Evolutionary conservation across 2,888 invertebrate genomes (phyloP), one percentile per base, ranked within the genome.

Genomic region (Tipula unca): DNA sequence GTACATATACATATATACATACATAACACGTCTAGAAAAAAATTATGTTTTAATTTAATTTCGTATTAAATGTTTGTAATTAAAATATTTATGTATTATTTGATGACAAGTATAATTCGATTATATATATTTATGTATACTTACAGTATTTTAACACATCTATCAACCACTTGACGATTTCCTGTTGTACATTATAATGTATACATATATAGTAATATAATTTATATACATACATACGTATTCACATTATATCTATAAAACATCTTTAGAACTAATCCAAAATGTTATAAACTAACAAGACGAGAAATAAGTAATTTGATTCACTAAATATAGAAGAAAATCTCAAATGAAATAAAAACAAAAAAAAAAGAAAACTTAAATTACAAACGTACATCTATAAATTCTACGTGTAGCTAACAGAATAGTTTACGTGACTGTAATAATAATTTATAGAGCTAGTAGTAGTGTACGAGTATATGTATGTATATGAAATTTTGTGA

Each of bases 321-420:
- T 69, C 69, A 69, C 69, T 69, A 69, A 69, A 69, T 48, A 69
- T 69, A 25, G 69, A 69, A 48, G 69, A 69, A 69, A 69, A 69
- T 69, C 69, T 25, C 69, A 69, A 69, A 69, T 69, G 69, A 69
- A 69, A 69, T 17, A 42, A n/a, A n/a, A n/a, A 32, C 32, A 48
- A 48, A 48, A 48, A 69, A 69, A 25, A 69, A 69, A n/a, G n/a
- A n/a, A 69, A 69, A 69, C 69, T 69, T 69, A 69, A 69, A 69
- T 69, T 69, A 69, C 69, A 69, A 69, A 69, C 69, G 69, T 69
- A 69, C 69, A 69, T 69, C 69, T 69, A 69, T 69, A 69, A 69
- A 69, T 69, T 69, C 69, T 69, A 69, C 69, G 69, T 69, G 69
- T 69, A 69, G 69, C 69, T 69, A 69, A 69, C 69, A 69, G 69